Percentiles rank a stretch among this genome's conserved stretches.
These are phyloP conservation scores for Drosophila ogumai DNA, from an alignment of 1,140 invertebrate species.

Conservation along the genomic window DNA sequence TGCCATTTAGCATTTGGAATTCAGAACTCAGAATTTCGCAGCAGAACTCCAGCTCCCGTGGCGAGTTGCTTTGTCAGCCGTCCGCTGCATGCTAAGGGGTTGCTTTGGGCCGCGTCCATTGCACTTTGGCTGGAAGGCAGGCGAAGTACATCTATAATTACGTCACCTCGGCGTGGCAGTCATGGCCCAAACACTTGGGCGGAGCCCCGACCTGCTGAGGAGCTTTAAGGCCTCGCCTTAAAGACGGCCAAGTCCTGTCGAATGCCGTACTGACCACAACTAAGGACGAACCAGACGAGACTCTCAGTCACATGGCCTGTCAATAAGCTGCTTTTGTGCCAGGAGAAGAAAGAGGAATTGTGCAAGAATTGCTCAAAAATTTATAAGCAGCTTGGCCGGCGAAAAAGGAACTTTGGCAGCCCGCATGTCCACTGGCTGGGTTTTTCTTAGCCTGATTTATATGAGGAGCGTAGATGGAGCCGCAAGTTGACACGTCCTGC, in stretches of 20 bases:
- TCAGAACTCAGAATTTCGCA: conserved; percentile 28
- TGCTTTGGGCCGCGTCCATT: conserved; percentile 60
- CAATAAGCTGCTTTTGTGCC: conserved; percentile 63
- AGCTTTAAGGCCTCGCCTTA: conserved; percentile 25
- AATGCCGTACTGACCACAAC: conserved; percentile 52
- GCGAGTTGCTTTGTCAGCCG: conserved; percentile 40
- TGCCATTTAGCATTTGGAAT: conserved; percentile 20
- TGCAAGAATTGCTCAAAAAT: conserved; percentile 50
- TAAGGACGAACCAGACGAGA: conserved; percentile 36
- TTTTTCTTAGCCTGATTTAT: conserved; percentile 70
- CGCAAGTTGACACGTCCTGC: conserved; percentile 71
- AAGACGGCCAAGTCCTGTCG: conserved; percentile 23
- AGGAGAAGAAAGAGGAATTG: neutral
- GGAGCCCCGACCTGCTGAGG: conserved; percentile 9
- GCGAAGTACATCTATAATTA: conserved; percentile 79
- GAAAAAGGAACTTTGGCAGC: conserved; percentile 36
- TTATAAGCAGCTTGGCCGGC: conserved; percentile 62
- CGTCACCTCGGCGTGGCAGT: conserved; percentile 67
- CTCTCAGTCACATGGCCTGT: conserved; percentile 29
- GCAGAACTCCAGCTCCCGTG: conserved; percentile 33
- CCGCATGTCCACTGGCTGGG: conserved; percentile 18
- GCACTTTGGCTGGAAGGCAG: conserved; percentile 64
- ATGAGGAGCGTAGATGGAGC: conserved; percentile 43
- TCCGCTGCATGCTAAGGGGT: conserved; percentile 50
- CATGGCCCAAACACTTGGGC: conserved; percentile 41